Evolutionary conservation across 1,140 invertebrate species (phyloP).

Genomic region (Prorops nasuta): DNA sequence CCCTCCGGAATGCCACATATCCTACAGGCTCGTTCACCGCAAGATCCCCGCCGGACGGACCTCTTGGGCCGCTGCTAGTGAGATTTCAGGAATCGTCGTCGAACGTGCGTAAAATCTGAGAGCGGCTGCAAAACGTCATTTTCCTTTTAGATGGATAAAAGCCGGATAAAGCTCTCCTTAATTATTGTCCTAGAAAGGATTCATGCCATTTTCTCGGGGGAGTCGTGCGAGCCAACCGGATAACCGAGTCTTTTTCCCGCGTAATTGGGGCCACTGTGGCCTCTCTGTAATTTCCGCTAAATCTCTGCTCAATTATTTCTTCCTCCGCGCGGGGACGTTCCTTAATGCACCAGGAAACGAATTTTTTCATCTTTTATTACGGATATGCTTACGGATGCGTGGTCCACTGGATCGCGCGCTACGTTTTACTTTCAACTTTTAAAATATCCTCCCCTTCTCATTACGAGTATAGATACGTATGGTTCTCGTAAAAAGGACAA

Average conservation of each 20-base stretch:
- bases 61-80: not conserved
- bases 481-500: too few species aligned
- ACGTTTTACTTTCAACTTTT: too few species aligned
- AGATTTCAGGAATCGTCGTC: slow-evolving; percentile 19
- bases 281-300: slow-evolving; percentile 13
- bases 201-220: not conserved
- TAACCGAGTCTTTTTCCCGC: not conserved
- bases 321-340: too few species aligned
- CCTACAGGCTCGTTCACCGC: too few species aligned
- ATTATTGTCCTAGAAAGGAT: not conserved
- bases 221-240: not conserved
- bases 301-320: slow-evolving; percentile 11
- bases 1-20: too few species aligned
- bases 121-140: not conserved
- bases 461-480: too few species aligned
- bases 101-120: slow-evolving; percentile 9
- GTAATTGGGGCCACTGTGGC: not conserved
- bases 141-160: not conserved
- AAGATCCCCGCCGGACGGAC: too few species aligned
- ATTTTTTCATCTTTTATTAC: too few species aligned
- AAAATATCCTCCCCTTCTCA: too few species aligned
- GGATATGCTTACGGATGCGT: too few species aligned
- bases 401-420: too few species aligned
- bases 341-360: too few species aligned
- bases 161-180: not conserved